These are phyloP conservation scores for Rhinogobio ventralis DNA, from an alignment of 2,797 vertebrate species.

Conservation along the genomic window DNA sequence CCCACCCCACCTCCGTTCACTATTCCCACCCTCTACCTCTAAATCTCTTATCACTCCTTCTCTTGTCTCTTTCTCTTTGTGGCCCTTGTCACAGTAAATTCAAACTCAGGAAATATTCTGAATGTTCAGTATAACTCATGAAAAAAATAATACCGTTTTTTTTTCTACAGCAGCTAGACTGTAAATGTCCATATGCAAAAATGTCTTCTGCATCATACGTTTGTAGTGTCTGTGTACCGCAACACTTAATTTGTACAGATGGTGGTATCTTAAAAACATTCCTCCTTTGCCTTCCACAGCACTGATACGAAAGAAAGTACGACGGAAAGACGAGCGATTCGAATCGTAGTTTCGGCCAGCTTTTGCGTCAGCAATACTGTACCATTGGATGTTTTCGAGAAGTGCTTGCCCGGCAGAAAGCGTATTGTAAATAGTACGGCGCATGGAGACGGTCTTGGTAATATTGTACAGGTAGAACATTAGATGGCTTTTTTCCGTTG, in stretches of 20 bases:
- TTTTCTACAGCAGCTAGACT: conserved; percentile 89
- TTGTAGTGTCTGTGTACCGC: conserved; percentile 90
- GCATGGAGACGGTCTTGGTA: conserved; percentile 84
- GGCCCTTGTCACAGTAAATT: conserved; percentile 93
- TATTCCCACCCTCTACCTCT: conserved; percentile 75
- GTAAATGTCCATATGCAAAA: conserved; percentile 99
- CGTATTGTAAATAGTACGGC: conserved; percentile 82
- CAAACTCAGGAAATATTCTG: conserved; percentile 99
- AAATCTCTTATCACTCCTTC: conserved; percentile 36
- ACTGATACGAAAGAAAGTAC: conserved; percentile 77
- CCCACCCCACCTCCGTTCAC: conserved; percentile 63
- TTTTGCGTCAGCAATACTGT: conserved; percentile 89
- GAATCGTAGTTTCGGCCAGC: conserved; percentile 77
- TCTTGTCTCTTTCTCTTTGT: conserved; percentile 69
- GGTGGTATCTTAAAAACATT: conserved; percentile 89
- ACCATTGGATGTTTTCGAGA: conserved; percentile 87
- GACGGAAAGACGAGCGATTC: conserved; percentile 69
- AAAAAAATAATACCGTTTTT: conserved; percentile 82
- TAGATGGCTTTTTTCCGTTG: conserved; percentile 60
- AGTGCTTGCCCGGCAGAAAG: conserved; percentile 83
- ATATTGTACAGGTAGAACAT: conserved; percentile 78
- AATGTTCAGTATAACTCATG: conserved; percentile 97
- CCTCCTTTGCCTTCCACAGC: conserved; percentile 91
- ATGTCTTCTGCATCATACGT: conserved; percentile 87
- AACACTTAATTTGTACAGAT: conserved; percentile 87